phyloP scores from a whole-genome alignment of 2,797 vertebrate genomes.

The Sparidentex hasta region DNA sequence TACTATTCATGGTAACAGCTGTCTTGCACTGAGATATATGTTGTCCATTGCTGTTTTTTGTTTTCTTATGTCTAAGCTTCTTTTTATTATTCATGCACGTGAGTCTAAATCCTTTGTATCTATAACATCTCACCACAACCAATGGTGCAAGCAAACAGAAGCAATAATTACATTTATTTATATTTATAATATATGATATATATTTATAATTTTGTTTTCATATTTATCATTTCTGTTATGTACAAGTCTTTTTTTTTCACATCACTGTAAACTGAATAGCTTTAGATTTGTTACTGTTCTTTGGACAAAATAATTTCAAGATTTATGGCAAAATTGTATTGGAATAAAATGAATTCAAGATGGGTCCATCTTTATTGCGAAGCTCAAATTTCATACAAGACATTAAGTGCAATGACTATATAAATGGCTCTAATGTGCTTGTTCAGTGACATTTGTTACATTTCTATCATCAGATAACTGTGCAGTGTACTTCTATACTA shows the following conservation, averaged over 20 bases:
- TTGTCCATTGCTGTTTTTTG: neutral
- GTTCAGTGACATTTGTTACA: neutral
- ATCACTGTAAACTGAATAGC: neutral
- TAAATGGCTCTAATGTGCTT: neutral
- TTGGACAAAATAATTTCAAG: neutral
- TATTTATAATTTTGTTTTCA: neutral
- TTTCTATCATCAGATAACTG: conserved; percentile 20
- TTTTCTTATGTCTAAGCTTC: neutral
- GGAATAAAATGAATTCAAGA: neutral
- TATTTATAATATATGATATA: neutral
- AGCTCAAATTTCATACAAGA: conserved; percentile 3
- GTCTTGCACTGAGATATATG: neutral
- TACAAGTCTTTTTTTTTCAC: neutral
- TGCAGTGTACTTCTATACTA: neutral
- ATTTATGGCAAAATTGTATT: neutral
- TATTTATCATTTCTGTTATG: neutral
- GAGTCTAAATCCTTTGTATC: neutral
- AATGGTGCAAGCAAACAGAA: neutral
- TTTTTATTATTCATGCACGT: neutral
- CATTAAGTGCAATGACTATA: neutral
- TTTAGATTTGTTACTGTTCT: too few relatives aligned
- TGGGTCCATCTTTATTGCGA: conserved; percentile 20
- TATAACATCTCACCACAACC: neutral
- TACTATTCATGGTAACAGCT: neutral
- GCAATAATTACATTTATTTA: neutral